These are phyloP conservation scores for Chaitophorus viminalis DNA, from an alignment of 2,888 invertebrate species.

Conservation along the genomic window DNA sequence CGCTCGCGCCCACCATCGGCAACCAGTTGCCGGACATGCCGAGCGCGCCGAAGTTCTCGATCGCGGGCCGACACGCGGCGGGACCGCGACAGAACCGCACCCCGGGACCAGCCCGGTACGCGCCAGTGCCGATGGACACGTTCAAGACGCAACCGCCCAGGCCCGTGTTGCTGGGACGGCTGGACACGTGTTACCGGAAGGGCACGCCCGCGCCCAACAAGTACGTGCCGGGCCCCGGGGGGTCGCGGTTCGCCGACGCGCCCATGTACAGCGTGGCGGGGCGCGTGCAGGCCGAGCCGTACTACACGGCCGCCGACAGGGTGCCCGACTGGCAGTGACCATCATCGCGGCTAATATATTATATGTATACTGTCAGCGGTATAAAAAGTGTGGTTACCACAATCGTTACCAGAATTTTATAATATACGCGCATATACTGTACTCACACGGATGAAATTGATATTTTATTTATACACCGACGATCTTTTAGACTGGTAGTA, in stretches of 20 bases:
- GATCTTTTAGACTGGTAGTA: too few species aligned
- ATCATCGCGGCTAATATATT: too few species aligned
- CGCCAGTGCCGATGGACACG: not conserved
- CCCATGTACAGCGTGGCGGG: not conserved
- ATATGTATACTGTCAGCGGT: too few species aligned
- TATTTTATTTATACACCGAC: too few species aligned
- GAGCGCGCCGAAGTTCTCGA: conserved; percentile 24
- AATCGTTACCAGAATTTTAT: too few species aligned
- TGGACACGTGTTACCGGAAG: too few species aligned
- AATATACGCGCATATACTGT: too few species aligned
- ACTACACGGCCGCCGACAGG: conserved; percentile 22
- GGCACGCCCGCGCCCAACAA: not conserved
- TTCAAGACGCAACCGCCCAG: conserved; percentile 4
- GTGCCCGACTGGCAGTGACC: conserved; percentile 16
- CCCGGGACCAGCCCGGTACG: conserved; percentile 29
- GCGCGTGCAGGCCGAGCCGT: not conserved
- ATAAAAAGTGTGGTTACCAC: too few species aligned
- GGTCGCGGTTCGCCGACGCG: not conserved
- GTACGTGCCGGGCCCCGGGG: not conserved
- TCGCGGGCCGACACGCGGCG: not conserved
- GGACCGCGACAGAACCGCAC: not conserved
- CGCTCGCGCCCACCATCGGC: not conserved
- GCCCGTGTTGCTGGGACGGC: conserved; percentile 13
- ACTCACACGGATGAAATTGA: too few species aligned
- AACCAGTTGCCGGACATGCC: conserved; percentile 6